Percentiles rank a stretch among this genome's conserved stretches.
These are phyloP conservation scores for Gavialis gangeticus DNA, from an alignment of 2,113 vertebrate species.

Conservation along the genomic window DNA sequence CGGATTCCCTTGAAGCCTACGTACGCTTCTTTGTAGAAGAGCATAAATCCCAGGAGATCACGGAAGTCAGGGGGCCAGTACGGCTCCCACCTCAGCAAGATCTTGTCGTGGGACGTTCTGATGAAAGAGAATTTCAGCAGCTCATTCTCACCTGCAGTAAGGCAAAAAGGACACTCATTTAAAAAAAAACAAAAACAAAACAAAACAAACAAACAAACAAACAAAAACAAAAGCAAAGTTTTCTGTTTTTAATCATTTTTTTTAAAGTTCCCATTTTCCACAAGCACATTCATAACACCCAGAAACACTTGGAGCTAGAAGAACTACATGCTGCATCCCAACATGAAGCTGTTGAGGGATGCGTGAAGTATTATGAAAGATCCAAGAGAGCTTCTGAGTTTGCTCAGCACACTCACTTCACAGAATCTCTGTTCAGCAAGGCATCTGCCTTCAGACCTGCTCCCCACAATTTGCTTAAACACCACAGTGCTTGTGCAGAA, in stretches of 20 bases:
- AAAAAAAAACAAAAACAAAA: neutral
- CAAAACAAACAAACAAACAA: too few species aligned
- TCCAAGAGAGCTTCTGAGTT: neutral
- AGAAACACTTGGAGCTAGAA: neutral
- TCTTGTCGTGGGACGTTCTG: slow-evolving; percentile 85
- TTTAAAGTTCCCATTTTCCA: neutral
- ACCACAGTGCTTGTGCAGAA: neutral
- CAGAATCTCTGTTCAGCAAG: neutral
- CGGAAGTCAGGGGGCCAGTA: slow-evolving; percentile 96
- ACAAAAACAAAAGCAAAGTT: accelerated
- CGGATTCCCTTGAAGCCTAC: slow-evolving; percentile 53
- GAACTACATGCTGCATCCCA: neutral
- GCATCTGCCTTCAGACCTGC: neutral
- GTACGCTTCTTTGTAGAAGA: slow-evolving; percentile 99
- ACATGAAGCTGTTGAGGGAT: neutral
- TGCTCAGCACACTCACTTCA: neutral
- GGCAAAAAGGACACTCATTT: neutral
- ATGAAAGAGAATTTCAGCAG: slow-evolving; percentile 88
- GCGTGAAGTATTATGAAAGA: neutral
- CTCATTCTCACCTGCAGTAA: slow-evolving; percentile 90
- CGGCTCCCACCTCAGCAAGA: slow-evolving; percentile 91
- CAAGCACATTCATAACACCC: neutral
- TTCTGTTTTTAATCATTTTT: neutral
- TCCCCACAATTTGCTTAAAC: neutral
- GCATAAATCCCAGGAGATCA: slow-evolving; percentile 96